phyloP scores from a whole-genome alignment of 2,888 invertebrate species.

The Tachina lurida region DNA sequence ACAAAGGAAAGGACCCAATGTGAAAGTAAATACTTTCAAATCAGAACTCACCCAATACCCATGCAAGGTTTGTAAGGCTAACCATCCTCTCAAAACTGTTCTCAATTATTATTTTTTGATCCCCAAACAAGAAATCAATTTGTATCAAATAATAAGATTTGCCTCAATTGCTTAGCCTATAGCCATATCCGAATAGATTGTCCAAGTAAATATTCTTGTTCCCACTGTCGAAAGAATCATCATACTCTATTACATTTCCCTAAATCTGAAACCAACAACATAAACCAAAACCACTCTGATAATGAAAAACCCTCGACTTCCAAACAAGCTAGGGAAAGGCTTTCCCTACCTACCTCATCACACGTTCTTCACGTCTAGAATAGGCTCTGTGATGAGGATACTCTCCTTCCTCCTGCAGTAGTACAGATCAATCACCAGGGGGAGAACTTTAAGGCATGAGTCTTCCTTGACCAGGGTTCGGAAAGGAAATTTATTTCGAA shows the following conservation, averaged over 20 bases:
- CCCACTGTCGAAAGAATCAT: not conserved
- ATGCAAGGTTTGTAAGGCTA: not conserved
- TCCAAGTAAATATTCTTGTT: not conserved
- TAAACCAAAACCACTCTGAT: too few species aligned
- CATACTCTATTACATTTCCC: not conserved
- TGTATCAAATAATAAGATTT: not conserved
- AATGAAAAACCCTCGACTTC: too few species aligned
- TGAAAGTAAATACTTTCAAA: not conserved
- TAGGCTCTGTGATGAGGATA: too few species aligned
- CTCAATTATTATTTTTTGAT: not conserved
- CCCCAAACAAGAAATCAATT: not conserved
- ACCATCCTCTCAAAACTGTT: not conserved
- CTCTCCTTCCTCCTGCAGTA: too few species aligned
- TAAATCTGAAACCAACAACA: too few species aligned
- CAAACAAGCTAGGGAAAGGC: too few species aligned
- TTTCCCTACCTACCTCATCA: too few species aligned
- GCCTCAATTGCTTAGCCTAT: not conserved
- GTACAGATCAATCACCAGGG: too few species aligned
- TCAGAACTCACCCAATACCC: not conserved
- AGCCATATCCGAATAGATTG: not conserved
- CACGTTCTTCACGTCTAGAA: too few species aligned
- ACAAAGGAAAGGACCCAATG: not conserved
- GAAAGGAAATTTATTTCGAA: slow-evolving; percentile 32
- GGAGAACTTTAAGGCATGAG: too few species aligned
- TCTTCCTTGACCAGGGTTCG: not conserved